Evolutionary conservation across 2,797 vertebrate species (phyloP).

Genomic region (Jordanella pulchra): DNA sequence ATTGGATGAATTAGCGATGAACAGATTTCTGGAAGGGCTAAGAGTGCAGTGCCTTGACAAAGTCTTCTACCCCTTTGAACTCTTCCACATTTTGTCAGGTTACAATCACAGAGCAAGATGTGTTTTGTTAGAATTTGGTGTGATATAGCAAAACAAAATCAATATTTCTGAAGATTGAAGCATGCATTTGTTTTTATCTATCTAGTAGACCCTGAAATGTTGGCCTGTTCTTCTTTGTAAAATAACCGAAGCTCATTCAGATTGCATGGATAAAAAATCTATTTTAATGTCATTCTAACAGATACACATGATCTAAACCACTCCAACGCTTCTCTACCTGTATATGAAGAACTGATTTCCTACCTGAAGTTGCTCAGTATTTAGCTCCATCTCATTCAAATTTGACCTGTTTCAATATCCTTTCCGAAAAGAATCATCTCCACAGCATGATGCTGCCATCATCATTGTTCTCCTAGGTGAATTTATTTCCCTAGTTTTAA

Average conservation of each 20-base stretch:
- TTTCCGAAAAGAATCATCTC: background rate
- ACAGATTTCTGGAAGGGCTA: constrained; percentile 61
- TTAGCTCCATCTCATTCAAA: background rate
- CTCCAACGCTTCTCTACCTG: background rate
- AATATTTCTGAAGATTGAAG: background rate
- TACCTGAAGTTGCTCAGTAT: background rate
- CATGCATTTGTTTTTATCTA: no score
- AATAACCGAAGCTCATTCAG: background rate
- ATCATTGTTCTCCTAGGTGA: background rate
- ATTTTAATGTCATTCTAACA: background rate
- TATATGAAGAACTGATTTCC: background rate
- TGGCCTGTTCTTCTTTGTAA: background rate
- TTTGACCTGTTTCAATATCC: background rate
- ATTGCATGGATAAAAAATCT: background rate
- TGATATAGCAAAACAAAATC: background rate
- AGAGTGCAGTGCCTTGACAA: constrained; percentile 25
- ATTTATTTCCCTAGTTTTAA: background rate
- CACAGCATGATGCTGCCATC: background rate
- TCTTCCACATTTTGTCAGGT: background rate
- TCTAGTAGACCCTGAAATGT: background rate
- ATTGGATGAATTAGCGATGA: constrained; percentile 42
- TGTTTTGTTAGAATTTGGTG: background rate
- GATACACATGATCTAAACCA: background rate
- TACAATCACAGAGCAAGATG: background rate
- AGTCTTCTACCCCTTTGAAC: background rate